These are phyloP conservation scores for Onthophagus taurus DNA, from an alignment of 1,140 invertebrate species.

Conservation along the genomic window DNA sequence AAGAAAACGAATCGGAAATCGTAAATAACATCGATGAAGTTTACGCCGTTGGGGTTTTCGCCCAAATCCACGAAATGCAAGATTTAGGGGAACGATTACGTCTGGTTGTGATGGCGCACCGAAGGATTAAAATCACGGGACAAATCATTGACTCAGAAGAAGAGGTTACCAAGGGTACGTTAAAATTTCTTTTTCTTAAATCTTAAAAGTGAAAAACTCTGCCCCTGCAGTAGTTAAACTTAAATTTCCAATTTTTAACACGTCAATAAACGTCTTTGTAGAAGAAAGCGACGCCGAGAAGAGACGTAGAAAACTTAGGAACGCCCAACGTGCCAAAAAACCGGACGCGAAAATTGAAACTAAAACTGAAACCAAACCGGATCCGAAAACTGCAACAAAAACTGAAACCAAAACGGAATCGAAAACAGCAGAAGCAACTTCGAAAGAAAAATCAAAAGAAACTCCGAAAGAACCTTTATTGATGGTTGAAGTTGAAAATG, in stretches of 20 bases:
- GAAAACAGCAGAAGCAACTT: constrained; percentile 25
- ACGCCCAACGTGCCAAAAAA: constrained; percentile 30
- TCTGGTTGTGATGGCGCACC: constrained; percentile 89
- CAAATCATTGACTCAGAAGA: constrained; percentile 65
- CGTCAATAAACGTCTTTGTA: constrained; percentile 52
- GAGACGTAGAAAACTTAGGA: constrained; percentile 43
- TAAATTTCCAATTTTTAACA: constrained; percentile 55
- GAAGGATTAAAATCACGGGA: constrained; percentile 72
- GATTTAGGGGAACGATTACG: constrained; percentile 87
- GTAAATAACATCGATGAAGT: constrained; percentile 80
- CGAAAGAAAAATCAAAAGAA: constrained; percentile 21
- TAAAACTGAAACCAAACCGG: constrained; percentile 13
- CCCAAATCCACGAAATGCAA: constrained; percentile 95
- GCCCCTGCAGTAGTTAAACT: constrained; percentile 43
- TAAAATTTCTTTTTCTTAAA: background rate
- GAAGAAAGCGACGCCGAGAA: constrained; percentile 46
- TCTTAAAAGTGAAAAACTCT: constrained; percentile 7
- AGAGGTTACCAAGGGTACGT: constrained; percentile 14
- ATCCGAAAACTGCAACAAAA: constrained; percentile 5
- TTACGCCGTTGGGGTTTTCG: constrained; percentile 90
- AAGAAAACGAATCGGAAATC: constrained; percentile 83
- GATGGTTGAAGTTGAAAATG: constrained; percentile 94
- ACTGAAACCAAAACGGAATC: constrained; percentile 11
- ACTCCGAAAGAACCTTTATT: constrained; percentile 49
- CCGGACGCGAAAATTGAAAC: constrained; percentile 17